Base-by-base conservation (phyloP, 2,797 vertebrate genomes). In the Limosa lapponica region DNA sequence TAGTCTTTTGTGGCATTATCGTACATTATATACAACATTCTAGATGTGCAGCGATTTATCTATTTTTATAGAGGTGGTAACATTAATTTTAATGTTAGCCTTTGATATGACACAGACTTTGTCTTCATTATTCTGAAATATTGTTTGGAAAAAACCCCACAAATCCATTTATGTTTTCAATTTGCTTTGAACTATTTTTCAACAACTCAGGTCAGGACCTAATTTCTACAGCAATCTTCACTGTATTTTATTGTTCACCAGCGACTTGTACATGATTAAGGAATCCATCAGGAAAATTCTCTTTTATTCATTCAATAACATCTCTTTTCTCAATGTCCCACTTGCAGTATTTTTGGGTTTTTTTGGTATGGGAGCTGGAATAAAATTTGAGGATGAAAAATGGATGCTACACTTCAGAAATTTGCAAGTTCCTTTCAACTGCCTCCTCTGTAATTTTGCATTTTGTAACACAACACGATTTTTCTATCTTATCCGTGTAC, bases 61-160 rank as follows among this genome's bases (percentile, higher is more conserved):
- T 77, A 5, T 79, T 83, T 95, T 90, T 96, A 75, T 93, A 72
- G 93, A 88, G 80, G 55, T 91, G 61, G 73, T 94, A 88, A 95
- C 92, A 96, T 97, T 97, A 96, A 98, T 97, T 98, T 97, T 97
- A 96, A 97, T 94, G 95, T 95, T 97, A 96, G 90, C 92, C 90
- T 97, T 97, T 96, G 67, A 55, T 97, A 82, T 95, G 97, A 95
- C 95, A 97, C 78, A 95, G 90, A 58, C 82, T 98, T 98, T 98
- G 98, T 99, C 98, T 99, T 99, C 98, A 98, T 99, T 99, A 98
- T 95, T 86, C 92, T 96, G 96, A 98, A 96, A 98, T 98, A 97
- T 89, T 94, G 91, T 97, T 97, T 95, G 90, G 95, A 86, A 98
- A 98, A 65, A 61, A 30, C 6, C 44, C 64, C 85, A 97, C 88